Evolutionary conservation across 2,797 vertebrate genomes (phyloP), one percentile per base, ranked within the genome.

Genomic region (Syndactyla subalaris): DNA sequence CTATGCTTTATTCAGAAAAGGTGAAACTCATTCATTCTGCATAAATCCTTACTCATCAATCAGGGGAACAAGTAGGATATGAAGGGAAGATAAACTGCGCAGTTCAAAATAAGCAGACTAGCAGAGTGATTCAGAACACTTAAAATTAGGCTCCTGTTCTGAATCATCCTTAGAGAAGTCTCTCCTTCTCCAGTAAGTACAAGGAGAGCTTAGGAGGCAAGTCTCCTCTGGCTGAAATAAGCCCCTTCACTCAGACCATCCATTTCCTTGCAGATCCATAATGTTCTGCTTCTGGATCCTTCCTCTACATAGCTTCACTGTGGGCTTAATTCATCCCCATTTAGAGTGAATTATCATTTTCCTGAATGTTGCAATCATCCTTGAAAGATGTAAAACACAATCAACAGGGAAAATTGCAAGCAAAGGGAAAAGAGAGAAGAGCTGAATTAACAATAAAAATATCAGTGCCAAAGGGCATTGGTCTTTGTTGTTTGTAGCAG

Each of bases 11-110:
- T 93, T 96, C 91, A 90, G 54, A 85, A 93, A 94, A 93, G 85
- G 80, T 90, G 73, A 93, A 90, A 82, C 76, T 71, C 88, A 92
- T 84, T 96, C 92, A 95, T 90, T 92, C 49, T 82, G 43, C 67
- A 90, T 87, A 94, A 95, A 90, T 72, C 76, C 76, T 95, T 73
- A 88, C 57, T 92, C 91, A 94, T 91, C 80, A 73, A 39, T 95
- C 78, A 89, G 55, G 63, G 84, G 74, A 95, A 72, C n/a, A 85
- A 94, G 85, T 79, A 73, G 58, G 80, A 90, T 83, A 92, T 27
- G 41, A 45, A 92, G 49, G 58, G 36, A 91, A 95, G 86, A 87
- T 76, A 92, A 94, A 95, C 71, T 27, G 52, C 62, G 59, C 30
- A n/a, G 19, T 86, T 93, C 61, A 91, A 94, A 94, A 80, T 30